phyloP scores from a whole-genome alignment of 2,113 vertebrate genomes.

The Pavo muticus region DNA sequence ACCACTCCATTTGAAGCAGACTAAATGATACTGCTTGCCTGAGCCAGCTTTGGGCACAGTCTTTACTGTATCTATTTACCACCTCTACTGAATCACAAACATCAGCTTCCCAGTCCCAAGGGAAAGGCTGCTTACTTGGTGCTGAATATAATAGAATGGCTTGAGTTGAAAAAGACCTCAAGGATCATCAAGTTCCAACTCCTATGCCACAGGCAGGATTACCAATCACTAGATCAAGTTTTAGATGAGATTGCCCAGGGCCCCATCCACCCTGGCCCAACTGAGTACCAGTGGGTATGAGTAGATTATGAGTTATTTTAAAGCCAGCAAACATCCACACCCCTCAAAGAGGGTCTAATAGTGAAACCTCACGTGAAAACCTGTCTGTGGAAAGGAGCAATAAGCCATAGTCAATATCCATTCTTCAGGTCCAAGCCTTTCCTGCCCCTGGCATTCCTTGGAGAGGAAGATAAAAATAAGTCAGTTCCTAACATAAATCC shows the following conservation, averaged over 20 bases:
- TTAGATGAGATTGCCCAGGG: no score
- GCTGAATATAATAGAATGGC: not conserved
- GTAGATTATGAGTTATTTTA: not conserved
- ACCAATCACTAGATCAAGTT: no score
- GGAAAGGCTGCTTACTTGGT: not conserved
- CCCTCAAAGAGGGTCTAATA: not conserved
- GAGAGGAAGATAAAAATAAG: not conserved
- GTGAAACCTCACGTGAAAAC: not conserved
- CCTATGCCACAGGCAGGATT: no score
- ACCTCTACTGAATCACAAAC: not conserved
- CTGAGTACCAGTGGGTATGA: not conserved
- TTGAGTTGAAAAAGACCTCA: no score
- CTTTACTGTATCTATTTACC: not conserved
- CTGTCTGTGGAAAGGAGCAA: not conserved
- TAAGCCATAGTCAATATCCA: not conserved
- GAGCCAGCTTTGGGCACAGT: not conserved
- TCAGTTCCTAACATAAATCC: not conserved
- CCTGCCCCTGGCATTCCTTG: not conserved
- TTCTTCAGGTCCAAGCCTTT: not conserved
- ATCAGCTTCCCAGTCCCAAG: fast-evolving
- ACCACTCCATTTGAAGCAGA: not conserved
- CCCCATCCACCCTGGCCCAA: no score
- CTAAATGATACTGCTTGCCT: not conserved
- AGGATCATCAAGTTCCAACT: no score
- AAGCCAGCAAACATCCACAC: not conserved